Evolutionary conservation across 2,888 invertebrate genomes (phyloP).

Genomic region (Drosophila kanekoi): DNA sequence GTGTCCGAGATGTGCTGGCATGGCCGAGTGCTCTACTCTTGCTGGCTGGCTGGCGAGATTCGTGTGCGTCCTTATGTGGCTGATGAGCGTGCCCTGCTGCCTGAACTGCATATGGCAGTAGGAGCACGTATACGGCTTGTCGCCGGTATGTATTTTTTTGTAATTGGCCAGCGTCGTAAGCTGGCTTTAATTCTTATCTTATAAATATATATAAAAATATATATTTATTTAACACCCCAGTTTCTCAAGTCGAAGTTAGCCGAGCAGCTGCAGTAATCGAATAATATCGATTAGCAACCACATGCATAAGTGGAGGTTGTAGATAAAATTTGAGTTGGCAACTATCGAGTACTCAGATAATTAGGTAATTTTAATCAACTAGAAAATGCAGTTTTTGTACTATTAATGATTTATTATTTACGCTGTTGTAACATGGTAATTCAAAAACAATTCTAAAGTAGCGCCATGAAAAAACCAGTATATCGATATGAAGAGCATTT

Average conservation of each 20-base stretch:
- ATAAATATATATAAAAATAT: slow-evolving; percentile 21
- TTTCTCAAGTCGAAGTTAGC: slow-evolving; percentile 23
- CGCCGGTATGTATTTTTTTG: slow-evolving; percentile 34
- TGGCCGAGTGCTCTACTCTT: slow-evolving; percentile 20
- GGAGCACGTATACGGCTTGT: slow-evolving; percentile 38
- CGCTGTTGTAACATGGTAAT: too few relatives aligned
- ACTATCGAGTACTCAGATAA: neutral
- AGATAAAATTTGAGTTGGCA: neutral
- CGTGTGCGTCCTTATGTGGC: slow-evolving; percentile 34
- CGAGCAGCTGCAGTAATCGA: slow-evolving; percentile 25
- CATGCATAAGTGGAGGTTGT: neutral
- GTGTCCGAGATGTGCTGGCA: slow-evolving; percentile 28
- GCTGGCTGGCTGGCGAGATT: slow-evolving; percentile 27
- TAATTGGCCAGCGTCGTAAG: slow-evolving; percentile 33
- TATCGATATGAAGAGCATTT: neutral
- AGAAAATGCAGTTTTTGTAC: too few relatives aligned
- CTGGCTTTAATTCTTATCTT: slow-evolving; percentile 19
- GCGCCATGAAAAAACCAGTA: neutral
- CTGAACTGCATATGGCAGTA: slow-evolving; percentile 37
- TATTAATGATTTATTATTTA: too few relatives aligned
- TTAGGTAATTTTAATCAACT: neutral
- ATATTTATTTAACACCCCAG: slow-evolving; percentile 27
- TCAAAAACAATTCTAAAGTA: neutral
- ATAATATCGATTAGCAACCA: slow-evolving; percentile 18
- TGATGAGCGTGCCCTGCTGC: slow-evolving; percentile 39